Evolutionary conservation across 2,113 vertebrate genomes (phyloP).

Genomic region (Panthera tigris): DNA sequence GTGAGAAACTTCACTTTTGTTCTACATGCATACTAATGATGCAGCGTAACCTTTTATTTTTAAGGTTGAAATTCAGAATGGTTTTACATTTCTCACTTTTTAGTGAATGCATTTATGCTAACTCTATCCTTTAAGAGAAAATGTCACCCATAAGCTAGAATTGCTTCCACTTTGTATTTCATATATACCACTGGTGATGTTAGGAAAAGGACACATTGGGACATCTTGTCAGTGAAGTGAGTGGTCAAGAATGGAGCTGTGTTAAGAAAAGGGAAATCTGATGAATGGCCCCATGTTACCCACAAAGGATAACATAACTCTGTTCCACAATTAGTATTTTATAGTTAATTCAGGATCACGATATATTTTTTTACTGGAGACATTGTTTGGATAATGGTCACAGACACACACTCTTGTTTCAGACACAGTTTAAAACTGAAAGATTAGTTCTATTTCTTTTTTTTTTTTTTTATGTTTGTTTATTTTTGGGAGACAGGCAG

Average conservation of each 20-base stretch:
- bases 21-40: background rate
- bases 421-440: background rate
- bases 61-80: background rate
- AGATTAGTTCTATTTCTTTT: background rate
- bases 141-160: background rate
- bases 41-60: background rate
- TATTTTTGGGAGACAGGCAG: too few species aligned
- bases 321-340: background rate
- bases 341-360: conserved; percentile 14
- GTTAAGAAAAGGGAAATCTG: background rate
- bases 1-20: background rate
- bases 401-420: background rate
- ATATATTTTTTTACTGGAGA: background rate
- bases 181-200: background rate
- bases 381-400: background rate
- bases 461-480: too few species aligned
- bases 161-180: background rate
- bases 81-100: conserved; percentile 52
- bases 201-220: background rate
- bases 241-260: background rate
- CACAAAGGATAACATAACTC: background rate
- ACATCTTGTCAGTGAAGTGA: background rate
- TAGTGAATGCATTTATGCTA: background rate
- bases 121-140: background rate
- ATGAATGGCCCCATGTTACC: background rate